Percentiles rank a stretch among this genome's conserved stretches.
Evolutionary conservation across 1,140 invertebrate species (phyloP).

Genomic region (Drosophila aff.): DNA sequence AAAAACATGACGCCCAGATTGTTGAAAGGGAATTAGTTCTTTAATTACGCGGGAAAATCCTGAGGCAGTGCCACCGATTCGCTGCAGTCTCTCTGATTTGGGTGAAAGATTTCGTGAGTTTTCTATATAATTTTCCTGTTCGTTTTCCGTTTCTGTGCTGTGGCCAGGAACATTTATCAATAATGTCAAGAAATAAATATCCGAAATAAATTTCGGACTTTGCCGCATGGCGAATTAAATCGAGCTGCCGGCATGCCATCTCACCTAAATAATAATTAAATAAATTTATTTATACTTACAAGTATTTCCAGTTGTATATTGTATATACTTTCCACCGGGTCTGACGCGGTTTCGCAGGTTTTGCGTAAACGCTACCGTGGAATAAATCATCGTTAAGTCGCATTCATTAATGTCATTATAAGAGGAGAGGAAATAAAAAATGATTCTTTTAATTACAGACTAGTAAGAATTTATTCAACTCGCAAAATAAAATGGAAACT

Average conservation of each 20-base stretch:
- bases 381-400: constrained; percentile 11
- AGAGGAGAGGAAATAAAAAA: neutral
- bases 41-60: constrained; percentile 56
- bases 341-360: constrained; percentile 3
- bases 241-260: constrained; percentile 12
- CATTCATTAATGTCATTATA: constrained; percentile 5
- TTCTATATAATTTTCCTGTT: constrained; percentile 67
- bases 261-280: constrained; percentile 45
- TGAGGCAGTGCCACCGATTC: constrained; percentile 23
- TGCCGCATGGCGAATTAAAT: constrained; percentile 38
- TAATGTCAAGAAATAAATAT: constrained; percentile 71
- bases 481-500: neutral
- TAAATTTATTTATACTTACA: constrained; percentile 37
- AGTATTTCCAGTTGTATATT: constrained; percentile 33
- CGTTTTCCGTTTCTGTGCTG: constrained; percentile 43
- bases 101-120: constrained; percentile 62
- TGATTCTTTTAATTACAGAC: neutral
- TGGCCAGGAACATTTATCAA: constrained; percentile 71
- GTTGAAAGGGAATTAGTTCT: constrained; percentile 67
- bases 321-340: constrained; percentile 4
- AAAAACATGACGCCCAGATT: constrained; percentile 66
- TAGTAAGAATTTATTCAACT: too few relatives aligned
- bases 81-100: constrained; percentile 48
- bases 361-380: constrained; percentile 29
- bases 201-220: constrained; percentile 47